Conservation (phyloP, 2,888 invertebrate genomes). For the Opisthograptis luteolata region DNA sequence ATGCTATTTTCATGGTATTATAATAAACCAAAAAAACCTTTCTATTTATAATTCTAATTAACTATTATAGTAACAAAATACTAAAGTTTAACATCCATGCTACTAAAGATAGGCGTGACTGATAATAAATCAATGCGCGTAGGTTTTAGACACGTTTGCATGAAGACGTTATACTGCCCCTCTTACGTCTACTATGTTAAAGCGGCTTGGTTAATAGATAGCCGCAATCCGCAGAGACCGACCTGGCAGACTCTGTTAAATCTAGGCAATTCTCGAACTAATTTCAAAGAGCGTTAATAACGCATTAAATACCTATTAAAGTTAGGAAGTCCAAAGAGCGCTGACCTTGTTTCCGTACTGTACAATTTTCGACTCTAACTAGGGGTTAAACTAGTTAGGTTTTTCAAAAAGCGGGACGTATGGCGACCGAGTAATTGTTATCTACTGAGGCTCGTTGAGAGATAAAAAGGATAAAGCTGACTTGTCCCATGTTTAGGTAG, state of each 20-base stretch:
- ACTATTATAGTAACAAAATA: no score
- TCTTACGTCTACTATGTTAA: no score
- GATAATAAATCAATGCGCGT: no score
- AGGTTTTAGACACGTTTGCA: no score
- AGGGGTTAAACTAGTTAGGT: not conserved
- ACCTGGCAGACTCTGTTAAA: not conserved
- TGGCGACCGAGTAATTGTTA: constrained; percentile 6
- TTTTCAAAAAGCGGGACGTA: not conserved
- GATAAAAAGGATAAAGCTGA: constrained; percentile 9
- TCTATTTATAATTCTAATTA: no score
- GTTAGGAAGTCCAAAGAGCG: constrained; percentile 8
- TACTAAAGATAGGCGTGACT: no score
- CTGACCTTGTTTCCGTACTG: constrained; percentile 1
- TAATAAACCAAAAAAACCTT: no score
- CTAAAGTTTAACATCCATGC: no score
- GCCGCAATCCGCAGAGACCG: not conserved
- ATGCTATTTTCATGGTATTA: no score
- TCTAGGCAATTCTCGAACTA: constrained; percentile 11
- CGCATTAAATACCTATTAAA: constrained; percentile 21
- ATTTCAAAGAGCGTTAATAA: constrained; percentile 23
- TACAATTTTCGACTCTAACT: constrained; percentile 10
- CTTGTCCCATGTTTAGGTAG: constrained; percentile 14
- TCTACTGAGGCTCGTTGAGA: constrained; percentile 6
- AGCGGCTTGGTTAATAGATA: not conserved
- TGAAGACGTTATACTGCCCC: no score